Evolutionary conservation across 2,113 vertebrate species (phyloP), one percentile per base, ranked within the genome.

Genomic region (Grammomys dolichurus): DNA sequence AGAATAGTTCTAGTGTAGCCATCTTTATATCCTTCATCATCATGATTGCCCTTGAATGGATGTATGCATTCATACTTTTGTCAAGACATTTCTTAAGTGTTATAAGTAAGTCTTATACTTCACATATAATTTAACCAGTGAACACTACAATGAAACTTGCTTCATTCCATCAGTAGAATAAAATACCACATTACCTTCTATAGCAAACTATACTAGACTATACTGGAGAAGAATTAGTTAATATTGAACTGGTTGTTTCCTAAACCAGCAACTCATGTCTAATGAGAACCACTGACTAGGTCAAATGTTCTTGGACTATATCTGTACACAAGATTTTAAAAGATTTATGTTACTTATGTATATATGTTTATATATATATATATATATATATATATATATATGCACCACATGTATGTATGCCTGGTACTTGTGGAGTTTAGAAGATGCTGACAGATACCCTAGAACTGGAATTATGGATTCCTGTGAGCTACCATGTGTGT

Each of bases 291-390:
- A 96, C 1, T 8, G 86, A 95, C 1, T 5, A 87, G 82, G 73
- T 93, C 73, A 91, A 33, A 89, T 56, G 58, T 89, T 69, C 70
- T 91, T 86, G 67, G 14, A 20, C 16, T 87, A n/a, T 89, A 48
- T 92, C 76, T 95, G 46, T 48, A 72, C 0, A 20, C 26, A 72
- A 16, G 6, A 87, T 90, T 93, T 58, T 36, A 93, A 97, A 90
- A 85, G 36, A 36, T 22, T 80, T 82, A 22, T 81, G 78, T 13
- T 80, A 80, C 16, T 78, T 54, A n/a, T 56, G 4, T 76, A 12
- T 77, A 31, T 58, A 11, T 56, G 8, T n/a, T 4, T 63, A 63
- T 63, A 60, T 24, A 63, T 24, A 60, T 63, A 26, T 17, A 0
- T 84, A 3, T 43, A 51, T 20, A 81, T 63, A 63, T 63, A 60